A percentile compares a stretch with the other conserved stretches of the same genome.
Conservation (phyloP, 2,888 invertebrate genomes). For the Lysandra bellargus region DNA sequence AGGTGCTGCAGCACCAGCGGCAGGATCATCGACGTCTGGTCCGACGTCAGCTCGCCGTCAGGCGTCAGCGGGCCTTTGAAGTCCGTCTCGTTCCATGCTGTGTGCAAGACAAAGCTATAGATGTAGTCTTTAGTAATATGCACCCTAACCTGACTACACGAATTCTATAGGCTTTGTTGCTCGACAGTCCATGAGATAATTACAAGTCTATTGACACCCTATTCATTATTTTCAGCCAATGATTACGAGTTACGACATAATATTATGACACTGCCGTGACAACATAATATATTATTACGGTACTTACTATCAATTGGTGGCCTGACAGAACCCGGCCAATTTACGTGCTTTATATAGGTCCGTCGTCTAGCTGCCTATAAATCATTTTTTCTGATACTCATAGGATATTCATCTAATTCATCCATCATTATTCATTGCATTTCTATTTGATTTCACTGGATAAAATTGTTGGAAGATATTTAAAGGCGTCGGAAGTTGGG, state of each 20-base stretch:
- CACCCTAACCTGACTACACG: neutral
- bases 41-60: constrained; percentile 84
- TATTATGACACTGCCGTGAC: too few species aligned
- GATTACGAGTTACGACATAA: too few species aligned
- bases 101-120: neutral
- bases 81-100: constrained; percentile 97
- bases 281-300: too few species aligned
- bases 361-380: too few species aligned
- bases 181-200: neutral
- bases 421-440: too few species aligned
- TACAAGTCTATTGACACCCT: neutral
- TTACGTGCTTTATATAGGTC: too few species aligned
- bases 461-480: neutral
- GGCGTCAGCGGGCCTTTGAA: constrained; percentile 83
- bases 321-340: too few species aligned
- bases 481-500: too few species aligned
- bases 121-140: neutral
- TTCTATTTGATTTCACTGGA: neutral
- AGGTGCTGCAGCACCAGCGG: constrained; percentile 98
- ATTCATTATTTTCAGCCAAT: too few species aligned
- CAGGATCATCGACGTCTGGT: constrained; percentile 95
- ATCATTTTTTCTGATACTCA: too few species aligned
- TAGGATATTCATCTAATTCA: too few species aligned
- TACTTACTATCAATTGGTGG: too few species aligned
- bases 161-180: neutral